Base-by-base conservation (phyloP, 1,140 invertebrate species). In the Tachypleus tridentatus region DNA sequence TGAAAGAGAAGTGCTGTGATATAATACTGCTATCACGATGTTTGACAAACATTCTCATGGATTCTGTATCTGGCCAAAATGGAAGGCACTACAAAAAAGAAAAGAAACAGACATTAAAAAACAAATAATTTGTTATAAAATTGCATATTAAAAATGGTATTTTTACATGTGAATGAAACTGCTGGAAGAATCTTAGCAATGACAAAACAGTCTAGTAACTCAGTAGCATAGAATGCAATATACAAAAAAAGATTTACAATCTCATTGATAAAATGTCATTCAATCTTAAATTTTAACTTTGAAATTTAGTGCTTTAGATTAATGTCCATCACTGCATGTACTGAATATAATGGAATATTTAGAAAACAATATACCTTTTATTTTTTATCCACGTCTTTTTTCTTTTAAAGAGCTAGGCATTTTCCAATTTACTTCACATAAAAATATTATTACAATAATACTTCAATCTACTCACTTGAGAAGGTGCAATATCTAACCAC, bases 1-100 rank as follows among this genome's bases (percentile, higher is more conserved):
- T 84, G 65, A 91, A 84, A 8, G 83, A 82, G 70, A 92, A 89
- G 74, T 87, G 84, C 70, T 89, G 86, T 0, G 87, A 90, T 5
- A 85, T 84, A 3, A 87, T 76, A 65, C 85, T 84, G 64, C 88
- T 89, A 65, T 88, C 86, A 64, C 86, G 78, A 75, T 85, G 86
- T 74, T 90, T 89, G 64, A 88, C 83, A 71, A 85, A 85, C 85
- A 92, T 87, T 65, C 81, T 82, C 84, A 88, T 87, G 0, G 84
- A 85, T 67, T 88, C 83, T 0, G 88, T 90, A 67, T 86, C 85
- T 0, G 88, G 88, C 87, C 87, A 91, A 74, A 88, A 90, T 9
- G 87, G 81, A 5, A 83, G 77, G 67, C 82, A 86, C 81, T 82
- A 72, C 50, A 77, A 76, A 61, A 65, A 47, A 8, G 50, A 7